Percentiles rank a stretch among this genome's conserved stretches.
Conservation (phyloP, 2,113 vertebrate genomes). For the human region GRCh38 chr11:119625001-119625500, state of each 20-base stretch:
- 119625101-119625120: background rate
- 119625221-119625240: background rate
- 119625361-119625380: background rate
- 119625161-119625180: background rate
- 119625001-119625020: background rate
- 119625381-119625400: background rate
- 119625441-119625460: background rate
- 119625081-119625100: background rate
- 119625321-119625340: rapidly evolving
- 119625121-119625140: background rate
- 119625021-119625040: background rate
- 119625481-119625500: background rate
- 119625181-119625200: too few species aligned
- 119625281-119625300: too few species aligned
- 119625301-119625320: background rate
- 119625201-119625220: too few species aligned
- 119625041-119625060: background rate
- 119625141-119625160: background rate
- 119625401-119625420: background rate
- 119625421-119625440: background rate
- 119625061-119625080: background rate
- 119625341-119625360: background rate
- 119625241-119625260: background rate
- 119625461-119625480: background rate
- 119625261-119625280: rapidly evolving